These are phyloP conservation scores for Danionella dracula DNA, from an alignment of 2,797 vertebrate species.

Conservation along the genomic window DNA sequence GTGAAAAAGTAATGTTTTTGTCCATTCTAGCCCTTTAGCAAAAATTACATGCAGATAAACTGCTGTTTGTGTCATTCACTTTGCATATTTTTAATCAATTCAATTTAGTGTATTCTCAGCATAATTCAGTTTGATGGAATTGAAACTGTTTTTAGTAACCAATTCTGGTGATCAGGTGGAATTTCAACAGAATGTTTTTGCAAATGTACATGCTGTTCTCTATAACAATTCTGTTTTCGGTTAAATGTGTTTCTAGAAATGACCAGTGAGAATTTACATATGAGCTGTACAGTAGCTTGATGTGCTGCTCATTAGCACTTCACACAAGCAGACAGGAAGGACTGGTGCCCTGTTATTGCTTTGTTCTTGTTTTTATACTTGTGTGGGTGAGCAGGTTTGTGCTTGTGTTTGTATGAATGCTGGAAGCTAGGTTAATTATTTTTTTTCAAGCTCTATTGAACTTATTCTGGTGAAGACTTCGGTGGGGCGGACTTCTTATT, in stretches of 20 bases:
- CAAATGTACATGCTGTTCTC: too few species aligned
- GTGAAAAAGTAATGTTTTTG: too few species aligned
- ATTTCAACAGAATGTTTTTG: too few species aligned
- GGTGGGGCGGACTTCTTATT: neutral
- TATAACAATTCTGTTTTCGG: too few species aligned
- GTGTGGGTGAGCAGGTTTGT: neutral
- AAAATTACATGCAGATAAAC: too few species aligned
- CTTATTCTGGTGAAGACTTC: neutral
- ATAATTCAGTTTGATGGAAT: too few species aligned
- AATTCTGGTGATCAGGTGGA: too few species aligned
- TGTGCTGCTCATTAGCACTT: slow-evolving; percentile 17
- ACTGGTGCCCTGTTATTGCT: neutral
- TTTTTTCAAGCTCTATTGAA: slow-evolving; percentile 6
- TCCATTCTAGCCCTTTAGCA: too few species aligned
- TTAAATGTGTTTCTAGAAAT: neutral
- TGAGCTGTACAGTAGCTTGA: slow-evolving; percentile 13
- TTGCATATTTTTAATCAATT: too few species aligned
- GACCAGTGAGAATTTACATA: neutral
- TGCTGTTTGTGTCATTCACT: too few species aligned
- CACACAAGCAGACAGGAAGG: slow-evolving; percentile 5
- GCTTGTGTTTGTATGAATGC: slow-evolving; percentile 38
- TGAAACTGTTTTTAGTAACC: too few species aligned
- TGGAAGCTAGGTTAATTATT: neutral
- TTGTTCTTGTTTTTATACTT: slow-evolving; percentile 6
- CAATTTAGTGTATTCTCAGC: too few species aligned